Evolutionary conservation across 1,140 invertebrate species (phyloP), one percentile per base, ranked within the genome.

Genomic region (Palaemon carinicauda): DNA sequence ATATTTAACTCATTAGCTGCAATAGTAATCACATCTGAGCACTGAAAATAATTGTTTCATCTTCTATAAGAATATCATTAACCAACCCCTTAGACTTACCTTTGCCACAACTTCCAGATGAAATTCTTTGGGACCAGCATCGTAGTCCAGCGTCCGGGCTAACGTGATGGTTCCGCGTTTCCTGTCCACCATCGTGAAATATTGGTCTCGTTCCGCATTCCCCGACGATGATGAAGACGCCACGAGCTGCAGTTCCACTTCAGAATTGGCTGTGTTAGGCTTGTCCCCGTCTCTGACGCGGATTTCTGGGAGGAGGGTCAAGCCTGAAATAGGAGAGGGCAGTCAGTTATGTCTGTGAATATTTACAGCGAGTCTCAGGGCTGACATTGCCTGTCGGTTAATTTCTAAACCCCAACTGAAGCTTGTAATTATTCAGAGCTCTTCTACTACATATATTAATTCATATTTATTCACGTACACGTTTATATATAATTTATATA

Each of bases 261-360:
- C 96, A 0, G 96, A 97, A 91, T 97, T 97, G 0, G 96, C 96
- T 0, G 96, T 97, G 90, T 96, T 96, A 0, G 96, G 96, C 91
- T 96, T 96, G 90, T 97, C 96, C 1, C 94, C 93, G 91, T 97
- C 96, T 9, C 94, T 92, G 0, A 96, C 96, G 54, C 94, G 93
- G 69, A 97, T 96, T 29, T 95, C 95, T 85, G 95, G 94, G 90
- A 96, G 97, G 89, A 97, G 94, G 31, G 95, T 96, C 81, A 95
- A 91, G 88, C 95, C 96, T 95, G 92, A 12, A 65, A 27, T 3
- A 24, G 3, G 3, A 19, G 29, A 19, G 14, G 12, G 41, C 41
- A 41, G 41, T 41, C 33, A 41, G 33, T 41, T 7, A 41, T 7
- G n/a, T 41, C 41, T 12, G 0, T 41, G 41, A 1, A 41, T 41